These are phyloP conservation scores for Harlomillsia oculata DNA, from an alignment of 1,140 invertebrate species.

Conservation along the genomic window DNA sequence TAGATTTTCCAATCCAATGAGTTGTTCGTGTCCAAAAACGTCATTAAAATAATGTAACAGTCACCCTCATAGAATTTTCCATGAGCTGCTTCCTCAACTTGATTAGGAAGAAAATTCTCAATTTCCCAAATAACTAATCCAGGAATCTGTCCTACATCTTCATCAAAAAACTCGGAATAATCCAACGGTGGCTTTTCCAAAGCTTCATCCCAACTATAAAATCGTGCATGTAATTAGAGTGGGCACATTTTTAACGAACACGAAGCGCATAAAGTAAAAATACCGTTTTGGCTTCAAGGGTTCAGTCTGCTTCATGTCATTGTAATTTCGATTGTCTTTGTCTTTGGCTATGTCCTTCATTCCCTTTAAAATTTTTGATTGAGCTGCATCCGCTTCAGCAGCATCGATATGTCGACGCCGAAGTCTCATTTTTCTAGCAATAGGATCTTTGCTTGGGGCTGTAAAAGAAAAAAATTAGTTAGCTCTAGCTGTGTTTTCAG, in stretches of 20 bases:
- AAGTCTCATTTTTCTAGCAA: constrained; percentile 82
- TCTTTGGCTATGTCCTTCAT: constrained; percentile 97
- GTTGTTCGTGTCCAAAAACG: constrained; percentile 66
- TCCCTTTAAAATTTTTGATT: constrained; percentile 89
- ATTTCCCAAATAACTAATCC: constrained; percentile 93
- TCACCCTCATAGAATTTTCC: constrained; percentile 99
- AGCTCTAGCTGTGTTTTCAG: not conserved
- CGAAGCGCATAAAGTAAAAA: not conserved
- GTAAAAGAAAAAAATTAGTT: constrained; percentile 20
- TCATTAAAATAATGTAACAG: constrained; percentile 96
- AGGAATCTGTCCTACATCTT: constrained; percentile 79
- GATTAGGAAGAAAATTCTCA: constrained; percentile 95
- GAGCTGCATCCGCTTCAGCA: constrained; percentile 77
- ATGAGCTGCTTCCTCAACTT: constrained; percentile 76
- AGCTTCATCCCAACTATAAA: constrained; percentile 74
- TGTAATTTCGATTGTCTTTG: constrained; percentile 56
- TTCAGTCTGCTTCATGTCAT: constrained; percentile 53
- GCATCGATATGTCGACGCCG: constrained; percentile 58
- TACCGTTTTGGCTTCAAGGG: constrained; percentile 43
- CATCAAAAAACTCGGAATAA: constrained; percentile 97
- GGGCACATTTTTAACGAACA: not conserved
- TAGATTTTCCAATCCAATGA: constrained; percentile 90
- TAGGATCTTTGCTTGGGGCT: constrained; percentile 65
- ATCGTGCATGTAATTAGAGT: not conserved
- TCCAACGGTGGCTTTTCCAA: constrained; percentile 92